Percentiles rank a stretch among this genome's conserved stretches.
phyloP scores from a whole-genome alignment of 2,113 vertebrate genomes.

The Cyprinodon variegatus region DNA sequence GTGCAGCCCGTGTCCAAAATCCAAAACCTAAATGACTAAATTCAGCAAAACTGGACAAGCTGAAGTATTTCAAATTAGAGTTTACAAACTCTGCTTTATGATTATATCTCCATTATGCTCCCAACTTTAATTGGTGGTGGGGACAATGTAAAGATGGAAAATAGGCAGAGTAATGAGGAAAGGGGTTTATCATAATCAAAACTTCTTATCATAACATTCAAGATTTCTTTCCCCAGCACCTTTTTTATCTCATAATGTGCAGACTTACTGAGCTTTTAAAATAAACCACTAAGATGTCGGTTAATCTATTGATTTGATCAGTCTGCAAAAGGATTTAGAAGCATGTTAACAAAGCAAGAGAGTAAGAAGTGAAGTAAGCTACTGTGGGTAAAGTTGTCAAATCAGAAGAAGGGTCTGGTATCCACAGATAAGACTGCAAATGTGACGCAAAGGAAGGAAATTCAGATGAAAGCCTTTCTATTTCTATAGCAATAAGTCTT shows the following conservation, averaged over 20 bases:
- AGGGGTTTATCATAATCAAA: no score
- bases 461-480: slow-evolving; percentile 17
- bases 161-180: background rate
- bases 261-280: background rate
- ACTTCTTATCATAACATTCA: background rate
- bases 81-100: background rate
- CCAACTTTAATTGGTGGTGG: background rate
- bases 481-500: slow-evolving; percentile 28
- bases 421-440: slow-evolving; percentile 59
- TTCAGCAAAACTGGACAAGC: background rate
- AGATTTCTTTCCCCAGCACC: background rate
- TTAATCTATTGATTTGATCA: slow-evolving; percentile 4
- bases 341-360: slow-evolving; percentile 1
- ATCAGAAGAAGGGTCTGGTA: slow-evolving; percentile 52
- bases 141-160: no score
- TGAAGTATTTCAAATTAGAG: background rate
- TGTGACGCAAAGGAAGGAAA: slow-evolving; percentile 27
- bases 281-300: background rate
- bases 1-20: background rate
- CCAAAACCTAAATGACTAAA: background rate
- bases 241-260: background rate
- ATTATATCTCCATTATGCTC: background rate
- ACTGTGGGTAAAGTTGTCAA: slow-evolving; percentile 17
- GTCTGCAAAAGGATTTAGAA: background rate
- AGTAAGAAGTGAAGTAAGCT: background rate